A percentile compares a stretch with the other conserved stretches of the same genome.
phyloP scores from a whole-genome alignment of 2,797 vertebrate genomes.

The Melanotaenia maccullochi region DNA sequence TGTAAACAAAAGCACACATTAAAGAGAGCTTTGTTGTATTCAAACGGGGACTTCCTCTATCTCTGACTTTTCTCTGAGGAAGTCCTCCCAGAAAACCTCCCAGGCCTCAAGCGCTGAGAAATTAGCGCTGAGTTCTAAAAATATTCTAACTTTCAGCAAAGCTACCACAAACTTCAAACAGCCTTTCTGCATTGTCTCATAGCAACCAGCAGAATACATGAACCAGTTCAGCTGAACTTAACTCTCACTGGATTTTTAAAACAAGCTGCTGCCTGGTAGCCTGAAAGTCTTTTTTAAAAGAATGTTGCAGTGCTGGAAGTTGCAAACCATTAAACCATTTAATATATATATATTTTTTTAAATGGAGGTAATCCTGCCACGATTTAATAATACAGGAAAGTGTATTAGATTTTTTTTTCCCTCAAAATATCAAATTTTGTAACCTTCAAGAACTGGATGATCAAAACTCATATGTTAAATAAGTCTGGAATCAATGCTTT shows the following conservation, averaged over 20 bases:
- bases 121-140: conserved; percentile 22
- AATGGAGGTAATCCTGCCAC: no score
- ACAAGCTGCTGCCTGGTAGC: background rate
- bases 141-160: conserved; percentile 31
- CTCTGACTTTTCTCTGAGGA: background rate
- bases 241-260: conserved; percentile 15
- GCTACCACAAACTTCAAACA: conserved; percentile 21
- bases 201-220: conserved; percentile 40
- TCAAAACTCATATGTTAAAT: background rate
- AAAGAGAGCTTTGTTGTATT: background rate
- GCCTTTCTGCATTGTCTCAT: conserved; percentile 9
- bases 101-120: conserved; percentile 20
- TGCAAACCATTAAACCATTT: background rate
- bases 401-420: background rate
- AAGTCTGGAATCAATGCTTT: background rate
- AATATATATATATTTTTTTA: background rate
- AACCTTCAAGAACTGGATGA: background rate
- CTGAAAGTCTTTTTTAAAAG: background rate
- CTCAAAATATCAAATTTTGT: background rate
- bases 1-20: background rate
- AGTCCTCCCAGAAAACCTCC: background rate
- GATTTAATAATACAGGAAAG: background rate
- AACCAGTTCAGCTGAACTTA: conserved; percentile 12
- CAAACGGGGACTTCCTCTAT: background rate
- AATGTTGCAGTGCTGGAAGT: background rate